These are phyloP conservation scores for Mayetiola destructor DNA, from an alignment of 2,888 invertebrate species.

Conservation along the genomic window DNA sequence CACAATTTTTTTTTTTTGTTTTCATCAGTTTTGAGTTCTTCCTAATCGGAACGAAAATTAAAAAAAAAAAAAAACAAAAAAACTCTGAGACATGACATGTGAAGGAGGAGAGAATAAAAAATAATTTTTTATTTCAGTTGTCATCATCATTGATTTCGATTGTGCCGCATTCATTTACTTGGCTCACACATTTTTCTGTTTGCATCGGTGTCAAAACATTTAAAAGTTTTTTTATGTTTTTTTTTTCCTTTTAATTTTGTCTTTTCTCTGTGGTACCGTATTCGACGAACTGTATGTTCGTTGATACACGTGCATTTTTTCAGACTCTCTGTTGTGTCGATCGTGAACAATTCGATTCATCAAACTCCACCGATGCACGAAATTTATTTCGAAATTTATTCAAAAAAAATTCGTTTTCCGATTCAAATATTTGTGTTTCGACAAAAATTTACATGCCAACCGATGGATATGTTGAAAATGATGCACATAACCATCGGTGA, in stretches of 20 bases:
- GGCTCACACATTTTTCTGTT: neutral
- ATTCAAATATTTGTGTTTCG: neutral
- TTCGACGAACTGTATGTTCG: neutral
- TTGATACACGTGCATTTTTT: neutral
- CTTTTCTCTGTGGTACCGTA: neutral
- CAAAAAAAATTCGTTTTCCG: neutral
- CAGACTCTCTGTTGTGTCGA: neutral
- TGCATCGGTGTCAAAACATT: conserved; percentile 5
- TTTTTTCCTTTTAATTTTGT: conserved; percentile 3
- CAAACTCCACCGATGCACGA: no score
- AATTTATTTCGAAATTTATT: neutral
- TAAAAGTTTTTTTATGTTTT: neutral
- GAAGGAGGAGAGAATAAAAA: neutral
- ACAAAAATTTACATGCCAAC: conserved; percentile 4
- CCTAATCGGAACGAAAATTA: neutral
- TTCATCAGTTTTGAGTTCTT: neutral
- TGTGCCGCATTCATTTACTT: neutral
- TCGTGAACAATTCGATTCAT: neutral
- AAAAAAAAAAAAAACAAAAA: neutral
- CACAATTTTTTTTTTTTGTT: neutral
- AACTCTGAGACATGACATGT: neutral
- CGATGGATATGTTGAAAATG: neutral
- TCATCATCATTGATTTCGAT: neutral
- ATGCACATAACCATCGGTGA: neutral
- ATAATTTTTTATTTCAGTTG: neutral